These are phyloP conservation scores for Drosophila hydei DNA, from an alignment of 1,140 invertebrate species.

Conservation along the genomic window DNA sequence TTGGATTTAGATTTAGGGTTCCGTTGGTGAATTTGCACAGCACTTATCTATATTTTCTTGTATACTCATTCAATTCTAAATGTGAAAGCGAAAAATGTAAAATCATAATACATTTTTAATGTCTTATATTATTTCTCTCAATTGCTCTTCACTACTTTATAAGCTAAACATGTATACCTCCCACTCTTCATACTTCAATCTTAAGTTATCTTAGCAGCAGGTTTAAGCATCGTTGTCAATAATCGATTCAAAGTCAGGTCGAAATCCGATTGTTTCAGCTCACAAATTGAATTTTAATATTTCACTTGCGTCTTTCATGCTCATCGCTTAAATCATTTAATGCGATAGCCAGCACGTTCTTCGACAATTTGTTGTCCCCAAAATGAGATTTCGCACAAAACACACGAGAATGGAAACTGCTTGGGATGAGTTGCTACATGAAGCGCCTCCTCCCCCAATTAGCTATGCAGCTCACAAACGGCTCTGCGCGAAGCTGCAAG, in stretches of 20 bases:
- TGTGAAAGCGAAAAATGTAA: too few relatives aligned
- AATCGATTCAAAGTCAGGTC: not conserved
- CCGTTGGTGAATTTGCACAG: too few relatives aligned
- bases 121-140: too few relatives aligned
- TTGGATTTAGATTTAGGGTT: too few relatives aligned
- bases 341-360: slow-evolving; percentile 39
- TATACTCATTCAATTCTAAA: too few relatives aligned
- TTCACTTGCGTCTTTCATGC: slow-evolving; percentile 20
- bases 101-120: too few relatives aligned
- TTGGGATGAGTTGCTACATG: slow-evolving; percentile 14
- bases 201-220: too few relatives aligned
- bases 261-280: slow-evolving; percentile 17
- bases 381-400: slow-evolving; percentile 34
- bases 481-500: slow-evolving; percentile 35
- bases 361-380: slow-evolving; percentile 38
- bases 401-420: not conserved
- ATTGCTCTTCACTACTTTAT: too few relatives aligned
- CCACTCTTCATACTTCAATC: too few relatives aligned
- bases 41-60: too few relatives aligned
- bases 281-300: slow-evolving; percentile 31
- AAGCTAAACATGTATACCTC: too few relatives aligned
- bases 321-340: slow-evolving; percentile 55
- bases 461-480: slow-evolving; percentile 47
- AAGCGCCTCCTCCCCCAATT: slow-evolving; percentile 15
- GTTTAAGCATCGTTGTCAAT: too few relatives aligned